A percentile compares a stretch with the other conserved stretches of the same genome.
These are phyloP conservation scores for Neoscelio sp. DNA, from an alignment of 2,888 invertebrate genomes.

Conservation along the genomic window DNA sequence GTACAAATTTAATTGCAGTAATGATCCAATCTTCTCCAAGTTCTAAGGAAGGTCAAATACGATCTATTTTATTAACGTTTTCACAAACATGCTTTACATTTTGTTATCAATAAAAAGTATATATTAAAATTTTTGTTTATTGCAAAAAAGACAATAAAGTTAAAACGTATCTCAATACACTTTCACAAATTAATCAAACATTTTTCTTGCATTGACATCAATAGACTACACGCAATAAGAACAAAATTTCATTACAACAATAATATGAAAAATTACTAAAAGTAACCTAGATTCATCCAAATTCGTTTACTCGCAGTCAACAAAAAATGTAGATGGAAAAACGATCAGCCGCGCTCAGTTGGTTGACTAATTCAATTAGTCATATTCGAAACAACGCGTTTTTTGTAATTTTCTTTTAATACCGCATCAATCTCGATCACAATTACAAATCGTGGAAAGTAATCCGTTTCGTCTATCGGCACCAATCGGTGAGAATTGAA, in stretches of 20 bases:
- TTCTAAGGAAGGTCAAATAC: conserved; percentile 46
- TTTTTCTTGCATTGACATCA: neutral
- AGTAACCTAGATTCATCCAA: neutral
- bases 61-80: too few species aligned
- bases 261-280: neutral
- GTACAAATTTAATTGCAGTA: conserved; percentile 59
- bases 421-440: conserved; percentile 19
- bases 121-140: too few species aligned
- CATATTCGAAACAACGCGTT: conserved; percentile 16
- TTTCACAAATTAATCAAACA: neutral
- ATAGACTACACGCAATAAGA: too few species aligned
- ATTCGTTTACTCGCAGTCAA: neutral
- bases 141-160: neutral
- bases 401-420: conserved; percentile 29
- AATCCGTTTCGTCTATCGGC: conserved; percentile 4
- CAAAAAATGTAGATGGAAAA: conserved; percentile 10
- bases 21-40: conserved; percentile 62
- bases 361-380: conserved; percentile 45
- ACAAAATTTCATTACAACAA: too few species aligned
- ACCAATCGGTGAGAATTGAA: conserved; percentile 21
- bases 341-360: conserved; percentile 8
- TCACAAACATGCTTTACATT: too few species aligned
- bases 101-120: too few species aligned
- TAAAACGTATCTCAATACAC: neutral
- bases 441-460: conserved; percentile 40